phyloP scores from a whole-genome alignment of 2,797 vertebrate genomes.

The Euthynnus affinis region DNA sequence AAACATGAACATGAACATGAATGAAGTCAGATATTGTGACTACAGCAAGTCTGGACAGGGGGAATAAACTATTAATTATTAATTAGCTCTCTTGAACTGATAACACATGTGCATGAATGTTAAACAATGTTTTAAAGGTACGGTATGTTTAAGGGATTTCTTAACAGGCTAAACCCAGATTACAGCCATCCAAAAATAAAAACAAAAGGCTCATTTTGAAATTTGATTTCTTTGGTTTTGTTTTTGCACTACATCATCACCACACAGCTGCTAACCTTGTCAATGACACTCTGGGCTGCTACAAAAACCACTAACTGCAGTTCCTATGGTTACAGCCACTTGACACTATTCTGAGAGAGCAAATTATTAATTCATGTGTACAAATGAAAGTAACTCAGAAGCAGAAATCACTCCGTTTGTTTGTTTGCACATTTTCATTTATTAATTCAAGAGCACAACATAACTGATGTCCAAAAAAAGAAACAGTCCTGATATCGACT shows the following conservation, averaged over 20 bases:
- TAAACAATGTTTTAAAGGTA: not conserved
- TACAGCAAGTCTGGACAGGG: not conserved
- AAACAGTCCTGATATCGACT: not conserved
- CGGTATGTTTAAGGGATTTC: not conserved
- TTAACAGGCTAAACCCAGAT: not conserved
- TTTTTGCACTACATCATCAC: too few species aligned
- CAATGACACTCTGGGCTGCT: not conserved
- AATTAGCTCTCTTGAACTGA: not conserved
- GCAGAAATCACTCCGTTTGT: too few species aligned
- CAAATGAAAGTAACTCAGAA: not conserved
- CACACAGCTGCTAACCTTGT: not conserved
- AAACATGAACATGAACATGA: too few species aligned
- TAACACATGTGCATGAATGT: not conserved
- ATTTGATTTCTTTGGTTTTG: too few species aligned
- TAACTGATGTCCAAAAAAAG: not conserved
- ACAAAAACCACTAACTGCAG: not conserved
- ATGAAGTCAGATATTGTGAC: too few species aligned
- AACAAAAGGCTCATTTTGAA: not conserved
- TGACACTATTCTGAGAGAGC: not conserved
- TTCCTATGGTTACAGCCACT: not conserved
- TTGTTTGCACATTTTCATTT: too few species aligned
- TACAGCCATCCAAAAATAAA: too few species aligned
- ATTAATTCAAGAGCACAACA: conserved; percentile 5
- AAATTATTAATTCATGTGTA: not conserved
- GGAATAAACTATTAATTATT: too few species aligned